phyloP scores from a whole-genome alignment of 2,888 invertebrate genomes.

The Pachymerium ferrugineum region DNA sequence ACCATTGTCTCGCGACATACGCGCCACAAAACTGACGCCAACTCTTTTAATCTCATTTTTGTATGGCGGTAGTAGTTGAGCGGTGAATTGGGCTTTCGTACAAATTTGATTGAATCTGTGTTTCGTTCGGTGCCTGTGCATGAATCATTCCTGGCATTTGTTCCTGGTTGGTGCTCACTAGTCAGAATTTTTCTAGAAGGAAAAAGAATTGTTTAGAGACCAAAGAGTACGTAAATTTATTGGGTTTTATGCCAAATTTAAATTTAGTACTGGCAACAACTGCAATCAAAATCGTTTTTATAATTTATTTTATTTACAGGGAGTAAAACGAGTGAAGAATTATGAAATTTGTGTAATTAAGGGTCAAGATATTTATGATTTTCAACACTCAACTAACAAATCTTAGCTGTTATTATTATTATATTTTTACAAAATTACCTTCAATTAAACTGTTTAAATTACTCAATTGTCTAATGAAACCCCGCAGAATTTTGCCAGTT shows the following conservation, averaged over 20 bases:
- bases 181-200: not conserved
- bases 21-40: not conserved
- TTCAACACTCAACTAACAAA: no score
- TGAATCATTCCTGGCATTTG: not conserved
- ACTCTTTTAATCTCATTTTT: not conserved
- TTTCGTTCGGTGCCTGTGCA: not conserved
- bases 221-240: no score
- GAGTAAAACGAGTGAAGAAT: no score
- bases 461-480: no score
- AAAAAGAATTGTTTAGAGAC: not conserved
- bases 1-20: not conserved
- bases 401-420: no score
- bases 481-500: not conserved
- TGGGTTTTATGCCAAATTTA: no score
- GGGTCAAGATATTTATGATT: not conserved
- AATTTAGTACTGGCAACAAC: no score
- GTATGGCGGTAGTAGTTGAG: not conserved
- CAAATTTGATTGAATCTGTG: not conserved
- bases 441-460: not conserved
- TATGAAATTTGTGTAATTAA: no score
- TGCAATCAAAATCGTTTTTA: no score
- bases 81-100: not conserved
- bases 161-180: not conserved
- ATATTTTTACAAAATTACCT: no score
- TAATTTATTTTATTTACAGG: no score